These are phyloP conservation scores for Carpatolechia fugitivella DNA, from an alignment of 2,888 invertebrate genomes.

Conservation along the genomic window DNA sequence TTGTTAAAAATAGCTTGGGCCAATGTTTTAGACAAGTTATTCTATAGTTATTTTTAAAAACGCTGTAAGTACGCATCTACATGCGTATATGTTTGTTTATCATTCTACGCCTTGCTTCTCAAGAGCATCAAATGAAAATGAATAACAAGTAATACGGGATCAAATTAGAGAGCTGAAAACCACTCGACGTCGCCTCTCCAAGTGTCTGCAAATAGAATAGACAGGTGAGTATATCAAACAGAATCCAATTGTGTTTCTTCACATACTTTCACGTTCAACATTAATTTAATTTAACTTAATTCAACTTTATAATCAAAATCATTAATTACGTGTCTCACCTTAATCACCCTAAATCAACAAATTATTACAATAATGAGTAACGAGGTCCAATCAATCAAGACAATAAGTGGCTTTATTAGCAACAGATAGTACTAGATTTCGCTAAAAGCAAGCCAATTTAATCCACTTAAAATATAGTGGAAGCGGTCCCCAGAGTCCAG, in stretches of 20 bases:
- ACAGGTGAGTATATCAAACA: background rate
- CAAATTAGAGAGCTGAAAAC: background rate
- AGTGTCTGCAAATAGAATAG: background rate
- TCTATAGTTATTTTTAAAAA: too few species aligned
- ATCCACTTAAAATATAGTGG: constrained; percentile 66
- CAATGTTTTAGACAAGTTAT: too few species aligned
- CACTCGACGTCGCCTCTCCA: background rate
- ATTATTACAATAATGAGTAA: constrained; percentile 20
- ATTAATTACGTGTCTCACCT: too few species aligned
- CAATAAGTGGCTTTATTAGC: constrained; percentile 57
- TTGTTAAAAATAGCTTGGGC: too few species aligned
- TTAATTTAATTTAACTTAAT: too few species aligned
- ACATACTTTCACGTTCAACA: too few species aligned
- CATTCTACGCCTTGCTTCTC: too few species aligned
- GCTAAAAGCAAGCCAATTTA: constrained; percentile 63
- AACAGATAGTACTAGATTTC: constrained; percentile 50
- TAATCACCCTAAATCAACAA: too few species aligned
- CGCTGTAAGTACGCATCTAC: too few species aligned
- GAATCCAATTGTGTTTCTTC: too few species aligned
- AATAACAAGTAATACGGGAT: background rate
- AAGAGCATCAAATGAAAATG: too few species aligned
- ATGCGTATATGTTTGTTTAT: background rate
- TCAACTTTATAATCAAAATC: too few species aligned
- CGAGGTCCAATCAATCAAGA: constrained; percentile 50
- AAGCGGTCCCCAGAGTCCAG: constrained; percentile 54